phyloP scores from a whole-genome alignment of 2,113 vertebrate genomes.

The Dicaeum eximium region DNA sequence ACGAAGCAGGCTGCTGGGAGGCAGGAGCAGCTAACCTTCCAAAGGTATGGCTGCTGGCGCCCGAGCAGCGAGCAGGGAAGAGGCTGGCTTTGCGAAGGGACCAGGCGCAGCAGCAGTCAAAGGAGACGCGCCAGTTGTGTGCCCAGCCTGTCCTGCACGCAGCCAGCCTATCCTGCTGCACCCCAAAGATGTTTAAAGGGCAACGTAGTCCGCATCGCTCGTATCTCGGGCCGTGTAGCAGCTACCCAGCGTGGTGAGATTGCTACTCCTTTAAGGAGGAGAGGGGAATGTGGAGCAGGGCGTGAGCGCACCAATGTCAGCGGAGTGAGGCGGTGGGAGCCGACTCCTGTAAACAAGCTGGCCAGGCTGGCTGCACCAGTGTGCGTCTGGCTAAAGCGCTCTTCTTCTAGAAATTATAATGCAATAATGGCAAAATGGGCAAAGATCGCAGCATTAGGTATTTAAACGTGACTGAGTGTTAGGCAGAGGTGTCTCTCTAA shows the following conservation, averaged over 20 bases:
- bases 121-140: neutral
- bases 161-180: neutral
- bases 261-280: neutral
- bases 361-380: too few relatives aligned
- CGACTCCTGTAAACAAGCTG: neutral
- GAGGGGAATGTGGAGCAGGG: neutral
- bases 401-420: neutral
- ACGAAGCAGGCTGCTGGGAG: neutral
- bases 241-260: neutral
- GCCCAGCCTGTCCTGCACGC: neutral
- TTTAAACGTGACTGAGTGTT: rapidly evolving
- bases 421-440: neutral
- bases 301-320: rapidly evolving
- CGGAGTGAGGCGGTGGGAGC: neutral
- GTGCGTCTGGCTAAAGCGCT: neutral
- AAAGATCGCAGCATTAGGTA: rapidly evolving
- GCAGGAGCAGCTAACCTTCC: neutral
- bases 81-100: neutral
- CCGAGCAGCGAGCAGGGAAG: neutral
- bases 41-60: neutral
- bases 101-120: neutral
- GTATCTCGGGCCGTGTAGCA: neutral
- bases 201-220: neutral
- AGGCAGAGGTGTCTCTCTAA: neutral
- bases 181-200: neutral